Percentiles rank a stretch among this genome's conserved stretches.
Conservation (phyloP, 1,140 invertebrate species). For the Papilio machaon region DNA sequence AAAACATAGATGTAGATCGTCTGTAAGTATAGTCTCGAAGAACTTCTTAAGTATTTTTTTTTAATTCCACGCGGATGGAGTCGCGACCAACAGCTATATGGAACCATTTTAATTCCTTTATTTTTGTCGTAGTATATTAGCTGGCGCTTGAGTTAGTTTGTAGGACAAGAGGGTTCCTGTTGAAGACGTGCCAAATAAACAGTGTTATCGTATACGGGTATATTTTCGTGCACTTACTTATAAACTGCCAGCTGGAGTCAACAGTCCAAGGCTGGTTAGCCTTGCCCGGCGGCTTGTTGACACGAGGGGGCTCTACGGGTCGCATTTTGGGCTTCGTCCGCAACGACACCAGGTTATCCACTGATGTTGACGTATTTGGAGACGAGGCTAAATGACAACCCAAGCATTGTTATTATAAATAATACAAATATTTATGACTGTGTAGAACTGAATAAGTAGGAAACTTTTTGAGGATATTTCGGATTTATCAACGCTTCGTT, state of each 20-base stretch:
- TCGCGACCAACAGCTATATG: too few species aligned
- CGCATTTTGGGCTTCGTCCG: constrained; percentile 84
- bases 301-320: constrained; percentile 86
- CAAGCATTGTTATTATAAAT: background rate
- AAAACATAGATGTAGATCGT: too few species aligned
- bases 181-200: too few species aligned
- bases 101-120: too few species aligned
- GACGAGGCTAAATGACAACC: constrained; percentile 66
- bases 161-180: too few species aligned
- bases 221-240: constrained; percentile 82
- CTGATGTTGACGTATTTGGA: constrained; percentile 85
- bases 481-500: background rate
- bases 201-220: too few species aligned
- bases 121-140: too few species aligned
- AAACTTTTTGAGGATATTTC: background rate
- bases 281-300: constrained; percentile 83
- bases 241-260: constrained; percentile 94
- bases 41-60: too few species aligned
- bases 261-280: constrained; percentile 89
- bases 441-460: background rate
- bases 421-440: background rate
- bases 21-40: too few species aligned
- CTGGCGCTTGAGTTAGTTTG: too few species aligned
- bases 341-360: constrained; percentile 85
- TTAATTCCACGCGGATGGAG: too few species aligned